phyloP scores from a whole-genome alignment of 2,113 vertebrate genomes.

The Nothocercus julius region DNA sequence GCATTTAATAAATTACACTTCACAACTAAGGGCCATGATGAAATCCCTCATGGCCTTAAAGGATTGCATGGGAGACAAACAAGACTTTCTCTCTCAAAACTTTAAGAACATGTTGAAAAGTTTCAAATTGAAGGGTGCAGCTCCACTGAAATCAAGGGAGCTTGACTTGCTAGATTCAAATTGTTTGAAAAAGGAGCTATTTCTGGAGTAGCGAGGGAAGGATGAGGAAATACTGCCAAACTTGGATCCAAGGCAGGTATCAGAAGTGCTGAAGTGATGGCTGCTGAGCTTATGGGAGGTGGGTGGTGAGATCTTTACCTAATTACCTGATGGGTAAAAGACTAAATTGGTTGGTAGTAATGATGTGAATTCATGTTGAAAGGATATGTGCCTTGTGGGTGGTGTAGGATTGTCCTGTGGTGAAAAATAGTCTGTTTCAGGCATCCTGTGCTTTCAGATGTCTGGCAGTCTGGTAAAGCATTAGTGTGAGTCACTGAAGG shows the following conservation, averaged over 20 bases:
- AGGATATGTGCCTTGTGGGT: not conserved
- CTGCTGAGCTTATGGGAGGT: not conserved
- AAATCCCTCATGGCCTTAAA: not conserved
- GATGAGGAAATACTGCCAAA: not conserved
- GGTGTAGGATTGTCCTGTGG: not conserved
- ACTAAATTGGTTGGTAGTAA: not conserved
- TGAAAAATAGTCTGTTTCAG: not conserved
- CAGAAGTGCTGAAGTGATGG: not conserved
- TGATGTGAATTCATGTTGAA: rapidly evolving
- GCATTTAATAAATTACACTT: not conserved
- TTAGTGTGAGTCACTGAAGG: not conserved
- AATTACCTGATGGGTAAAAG: not conserved
- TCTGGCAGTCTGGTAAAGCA: not conserved
- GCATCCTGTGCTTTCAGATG: not conserved
- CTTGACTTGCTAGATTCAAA: not conserved
- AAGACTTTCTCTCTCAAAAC: not conserved
- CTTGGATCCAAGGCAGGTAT: not conserved
- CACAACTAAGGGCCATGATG: not conserved
- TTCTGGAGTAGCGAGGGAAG: not conserved
- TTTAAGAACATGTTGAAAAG: not conserved
- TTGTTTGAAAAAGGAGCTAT: not conserved
- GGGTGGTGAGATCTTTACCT: not conserved
- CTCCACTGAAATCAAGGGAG: not conserved
- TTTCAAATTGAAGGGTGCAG: not conserved
- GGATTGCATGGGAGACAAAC: not conserved